Conservation (phyloP, 2,888 invertebrate genomes). For the Hyalella azteca region DNA sequence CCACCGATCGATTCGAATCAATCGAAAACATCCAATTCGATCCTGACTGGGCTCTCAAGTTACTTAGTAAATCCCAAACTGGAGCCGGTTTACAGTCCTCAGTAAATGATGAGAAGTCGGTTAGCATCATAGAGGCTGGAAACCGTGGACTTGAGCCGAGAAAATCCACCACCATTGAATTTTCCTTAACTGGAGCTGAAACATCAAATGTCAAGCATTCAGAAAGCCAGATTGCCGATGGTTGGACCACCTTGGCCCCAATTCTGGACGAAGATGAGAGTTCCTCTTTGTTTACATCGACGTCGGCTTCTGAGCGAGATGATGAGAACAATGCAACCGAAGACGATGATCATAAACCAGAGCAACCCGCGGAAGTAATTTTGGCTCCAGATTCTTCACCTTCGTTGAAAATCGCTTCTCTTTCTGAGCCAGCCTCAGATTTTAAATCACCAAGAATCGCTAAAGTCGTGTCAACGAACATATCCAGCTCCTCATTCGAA, state of each 20-base stretch:
- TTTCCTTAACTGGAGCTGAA: no score
- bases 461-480: neutral
- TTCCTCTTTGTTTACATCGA: no score
- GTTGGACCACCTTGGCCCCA: no score
- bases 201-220: no score
- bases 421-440: neutral
- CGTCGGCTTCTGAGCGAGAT: no score
- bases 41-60: conserved; percentile 2
- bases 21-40: neutral
- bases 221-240: no score
- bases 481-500: neutral
- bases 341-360: no score
- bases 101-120: neutral
- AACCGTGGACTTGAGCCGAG: neutral
- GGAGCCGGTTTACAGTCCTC: neutral
- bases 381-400: neutral
- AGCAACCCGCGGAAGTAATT: neutral
- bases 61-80: neutral
- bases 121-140: neutral
- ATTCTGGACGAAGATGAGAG: no score
- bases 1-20: neutral
- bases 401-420: neutral
- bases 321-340: no score
- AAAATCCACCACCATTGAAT: neutral
- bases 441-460: neutral